Base-by-base conservation (phyloP, 2,888 invertebrate species). In the Oligia latruncula region DNA sequence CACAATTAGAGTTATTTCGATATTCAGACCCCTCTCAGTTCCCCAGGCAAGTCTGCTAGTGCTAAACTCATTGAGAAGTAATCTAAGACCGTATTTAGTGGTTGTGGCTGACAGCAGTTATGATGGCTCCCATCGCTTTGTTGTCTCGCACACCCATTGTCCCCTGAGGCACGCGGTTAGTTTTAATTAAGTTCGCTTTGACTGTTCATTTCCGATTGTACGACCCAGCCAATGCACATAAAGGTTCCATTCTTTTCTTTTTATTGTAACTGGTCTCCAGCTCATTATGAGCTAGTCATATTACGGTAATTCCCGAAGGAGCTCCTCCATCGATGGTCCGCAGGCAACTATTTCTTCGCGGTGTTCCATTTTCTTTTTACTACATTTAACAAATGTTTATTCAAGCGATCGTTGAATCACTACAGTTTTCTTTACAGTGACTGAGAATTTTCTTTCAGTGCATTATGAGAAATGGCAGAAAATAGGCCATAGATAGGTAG, bases 171-270 rank as follows among this genome's bases (percentile, higher is more conserved):
- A 92, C 88, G 91, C 90, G 93, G 92, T 95, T 94, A 94, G 94
- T 95, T 96, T 95, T 95, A 95, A 95, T 95, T 95, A 95, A 95
- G 92, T 93, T 91, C 89, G 90, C 93, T 93, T 93, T 92, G 92
- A 93, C 92, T 94, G 93, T 93, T 94, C 92, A 92, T 93, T 94
- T 94, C 92, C 93, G 92, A 93, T 93, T 91, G 91, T 90, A 83
- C 89, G 88, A 89, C 89, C 86, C 82, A 89, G 77, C 88, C 90
- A 81, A 90, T 91, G 91, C 90, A 90, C 92, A 89, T 88, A 90
- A 89, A 90, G 87, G 87, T 87, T 91, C 90, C 90, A 90, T 92
- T 92, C 87, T 90, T 89, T 89, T 88, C 80, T 77, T 15, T 23
- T 86, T 90, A 77, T 73, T 91, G 89, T 91, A 93, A 92, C 89